These are phyloP conservation scores for Armadillidium nasatum DNA, from an alignment of 1,140 invertebrate species.

Conservation along the genomic window DNA sequence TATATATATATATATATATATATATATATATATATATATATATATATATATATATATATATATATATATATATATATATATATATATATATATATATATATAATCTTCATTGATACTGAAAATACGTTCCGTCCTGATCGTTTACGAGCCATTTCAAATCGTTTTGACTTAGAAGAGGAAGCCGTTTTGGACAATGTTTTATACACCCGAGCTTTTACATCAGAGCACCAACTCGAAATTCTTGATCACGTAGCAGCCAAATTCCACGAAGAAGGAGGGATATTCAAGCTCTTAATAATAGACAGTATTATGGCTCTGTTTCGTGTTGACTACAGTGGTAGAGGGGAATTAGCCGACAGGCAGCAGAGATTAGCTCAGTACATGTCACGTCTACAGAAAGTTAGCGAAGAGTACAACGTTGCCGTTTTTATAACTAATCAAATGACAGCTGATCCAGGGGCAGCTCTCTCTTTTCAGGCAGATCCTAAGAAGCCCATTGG, in stretches of 20 bases:
- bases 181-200: constrained; percentile 73
- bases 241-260: constrained; percentile 73
- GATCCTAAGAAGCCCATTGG: constrained; percentile 78
- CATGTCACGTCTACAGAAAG: constrained; percentile 67
- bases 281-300: constrained; percentile 63
- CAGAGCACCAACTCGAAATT: constrained; percentile 74
- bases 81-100: too few species aligned
- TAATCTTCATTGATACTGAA: constrained; percentile 64
- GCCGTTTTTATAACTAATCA: constrained; percentile 80
- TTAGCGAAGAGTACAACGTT: constrained; percentile 79
- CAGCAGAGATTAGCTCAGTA: constrained; percentile 77
- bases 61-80: too few species aligned
- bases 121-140: constrained; percentile 76
- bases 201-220: constrained; percentile 64
- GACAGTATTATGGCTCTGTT: constrained; percentile 71
- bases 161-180: constrained; percentile 70
- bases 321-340: constrained; percentile 70
- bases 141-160: constrained; percentile 65
- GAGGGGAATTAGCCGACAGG: constrained; percentile 71
- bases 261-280: constrained; percentile 73
- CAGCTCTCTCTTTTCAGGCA: constrained; percentile 63
- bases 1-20: too few species aligned
- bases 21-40: too few species aligned
- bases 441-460: constrained; percentile 75
- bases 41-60: not conserved